Evolutionary conservation across 2,888 invertebrate species (phyloP).

Genomic region (Nomada flava): DNA sequence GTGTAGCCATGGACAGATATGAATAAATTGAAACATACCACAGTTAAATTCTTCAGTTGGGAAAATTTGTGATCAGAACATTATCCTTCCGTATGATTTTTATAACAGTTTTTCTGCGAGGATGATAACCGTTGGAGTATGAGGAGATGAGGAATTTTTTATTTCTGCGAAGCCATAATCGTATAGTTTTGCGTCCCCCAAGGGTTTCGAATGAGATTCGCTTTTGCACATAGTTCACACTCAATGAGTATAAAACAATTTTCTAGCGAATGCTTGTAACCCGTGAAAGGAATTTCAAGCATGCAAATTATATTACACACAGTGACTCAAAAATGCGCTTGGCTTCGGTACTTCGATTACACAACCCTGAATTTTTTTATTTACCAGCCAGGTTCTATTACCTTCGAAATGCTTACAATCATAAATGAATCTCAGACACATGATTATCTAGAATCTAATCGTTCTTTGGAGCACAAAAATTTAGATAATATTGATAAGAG

Average conservation of each 20-base stretch:
- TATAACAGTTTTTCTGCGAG: background rate
- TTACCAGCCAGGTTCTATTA: background rate
- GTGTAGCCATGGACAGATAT: too few species aligned
- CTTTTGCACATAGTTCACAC: slow-evolving; percentile 44
- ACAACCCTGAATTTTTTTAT: background rate
- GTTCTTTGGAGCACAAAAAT: background rate
- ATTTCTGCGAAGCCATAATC: slow-evolving; percentile 47
- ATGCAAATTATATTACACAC: slow-evolving; percentile 26
- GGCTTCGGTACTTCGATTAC: slow-evolving; percentile 19
- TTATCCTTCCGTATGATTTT: background rate
- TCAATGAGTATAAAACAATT: slow-evolving; percentile 55
- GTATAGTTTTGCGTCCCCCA: slow-evolving; percentile 31
- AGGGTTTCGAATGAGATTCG: slow-evolving; percentile 43
- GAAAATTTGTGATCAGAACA: background rate
- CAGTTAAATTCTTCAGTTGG: background rate
- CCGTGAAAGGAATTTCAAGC: slow-evolving; percentile 38
- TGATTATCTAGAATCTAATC: background rate
- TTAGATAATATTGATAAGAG: background rate
- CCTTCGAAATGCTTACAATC: background rate
- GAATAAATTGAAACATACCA: background rate
- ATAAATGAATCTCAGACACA: too few species aligned
- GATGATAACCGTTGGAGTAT: background rate
- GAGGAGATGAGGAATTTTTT: slow-evolving; percentile 16
- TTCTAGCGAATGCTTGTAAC: slow-evolving; percentile 30
- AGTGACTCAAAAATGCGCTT: background rate